phyloP scores from a whole-genome alignment of 2,797 vertebrate genomes.

The Sarcophilus harrisii region DNA sequence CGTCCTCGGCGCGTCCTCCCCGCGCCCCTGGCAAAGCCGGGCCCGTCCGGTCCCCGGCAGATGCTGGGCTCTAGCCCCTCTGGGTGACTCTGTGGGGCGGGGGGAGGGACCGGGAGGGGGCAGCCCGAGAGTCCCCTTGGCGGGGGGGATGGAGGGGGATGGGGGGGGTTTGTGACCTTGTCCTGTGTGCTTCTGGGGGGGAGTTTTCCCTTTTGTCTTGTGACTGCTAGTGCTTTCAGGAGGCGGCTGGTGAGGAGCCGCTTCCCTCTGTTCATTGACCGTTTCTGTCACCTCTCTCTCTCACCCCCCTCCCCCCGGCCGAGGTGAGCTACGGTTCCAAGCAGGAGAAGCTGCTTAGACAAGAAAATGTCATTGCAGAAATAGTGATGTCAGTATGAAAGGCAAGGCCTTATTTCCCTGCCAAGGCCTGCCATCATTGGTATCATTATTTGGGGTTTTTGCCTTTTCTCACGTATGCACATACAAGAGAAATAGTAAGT shows the following conservation, averaged over 20 bases:
- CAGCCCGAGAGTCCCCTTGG: conserved; percentile 65
- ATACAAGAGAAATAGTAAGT: background rate
- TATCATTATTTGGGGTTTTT: background rate
- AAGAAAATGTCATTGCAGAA: background rate
- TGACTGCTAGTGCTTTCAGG: conserved; percentile 67
- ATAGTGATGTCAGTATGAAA: conserved; percentile 24
- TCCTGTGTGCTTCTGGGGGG: conserved; percentile 65
- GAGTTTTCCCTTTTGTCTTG: conserved; percentile 62
- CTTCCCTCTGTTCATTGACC: conserved; percentile 75
- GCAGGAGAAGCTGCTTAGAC: conserved; percentile 70
- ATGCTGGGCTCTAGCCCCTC: conserved; percentile 74
- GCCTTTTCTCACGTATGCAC: background rate
- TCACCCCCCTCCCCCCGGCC: conserved; percentile 14
- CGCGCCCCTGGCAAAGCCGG: conserved; percentile 58
- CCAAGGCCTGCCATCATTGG: background rate
- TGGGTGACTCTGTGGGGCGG: conserved; percentile 62
- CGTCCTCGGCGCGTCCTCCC: background rate
- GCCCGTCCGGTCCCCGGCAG: conserved; percentile 57
- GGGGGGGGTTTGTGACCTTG: conserved; percentile 45
- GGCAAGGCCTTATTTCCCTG: conserved; percentile 15
- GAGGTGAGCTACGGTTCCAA: conserved; percentile 72
- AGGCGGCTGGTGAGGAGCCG: conserved; percentile 74
- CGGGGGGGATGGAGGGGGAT: conserved; percentile 48
- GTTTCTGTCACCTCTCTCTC: conserved; percentile 75
- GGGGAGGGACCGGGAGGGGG: background rate